Evolutionary conservation across 2,113 vertebrate species (phyloP).

Genomic region (Apus apus): DNA sequence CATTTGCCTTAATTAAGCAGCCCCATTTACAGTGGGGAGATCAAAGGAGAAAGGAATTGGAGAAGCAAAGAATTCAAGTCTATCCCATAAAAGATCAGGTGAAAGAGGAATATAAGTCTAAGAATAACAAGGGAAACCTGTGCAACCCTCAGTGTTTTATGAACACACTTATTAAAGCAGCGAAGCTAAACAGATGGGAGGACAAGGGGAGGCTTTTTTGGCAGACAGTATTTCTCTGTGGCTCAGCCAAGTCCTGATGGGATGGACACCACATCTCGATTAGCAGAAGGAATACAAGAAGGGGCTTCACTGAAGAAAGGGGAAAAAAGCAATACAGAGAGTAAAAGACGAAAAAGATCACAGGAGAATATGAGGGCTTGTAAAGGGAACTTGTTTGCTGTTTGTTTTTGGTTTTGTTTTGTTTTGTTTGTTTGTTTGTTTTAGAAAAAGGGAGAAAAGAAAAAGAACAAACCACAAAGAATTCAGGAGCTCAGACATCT

Average conservation of each 20-base stretch:
- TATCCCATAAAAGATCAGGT: conserved; percentile 35
- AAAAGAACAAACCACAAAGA: neutral
- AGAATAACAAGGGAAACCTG: conserved; percentile 46
- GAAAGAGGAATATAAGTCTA: conserved; percentile 30
- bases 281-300: neutral
- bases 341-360: neutral
- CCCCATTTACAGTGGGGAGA: conserved; percentile 31
- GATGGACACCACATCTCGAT: neutral
- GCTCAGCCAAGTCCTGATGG: neutral
- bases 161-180: neutral
- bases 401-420: no score
- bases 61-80: conserved; percentile 19
- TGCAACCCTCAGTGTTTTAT: neutral
- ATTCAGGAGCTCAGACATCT: neutral
- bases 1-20: conserved; percentile 27
- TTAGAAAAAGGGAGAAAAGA: no score
- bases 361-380: neutral
- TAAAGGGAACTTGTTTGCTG: neutral
- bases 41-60: conserved; percentile 42
- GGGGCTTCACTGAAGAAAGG: neutral
- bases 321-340: neutral
- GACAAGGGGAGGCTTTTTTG: neutral
- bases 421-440: no score
- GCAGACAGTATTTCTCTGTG: neutral
- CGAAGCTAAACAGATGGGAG: neutral